Base-by-base conservation (phyloP, 30 jellyfish, hydroid and myxozoan genomes). In the Sanderia malayensis region DNA sequence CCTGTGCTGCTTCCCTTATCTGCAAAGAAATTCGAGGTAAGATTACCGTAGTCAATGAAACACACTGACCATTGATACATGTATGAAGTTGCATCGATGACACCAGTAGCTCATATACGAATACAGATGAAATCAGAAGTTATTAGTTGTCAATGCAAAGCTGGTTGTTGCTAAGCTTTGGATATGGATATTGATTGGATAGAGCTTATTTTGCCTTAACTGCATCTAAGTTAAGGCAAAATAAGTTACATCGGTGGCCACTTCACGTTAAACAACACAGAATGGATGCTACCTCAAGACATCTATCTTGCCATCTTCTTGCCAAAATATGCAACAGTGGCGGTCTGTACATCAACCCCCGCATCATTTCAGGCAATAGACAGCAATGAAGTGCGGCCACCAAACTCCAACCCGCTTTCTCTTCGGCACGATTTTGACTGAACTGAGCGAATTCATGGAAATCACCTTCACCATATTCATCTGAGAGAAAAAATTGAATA, bases 1-100 rank as follows among this genome's bases (percentile, higher is more conserved):
- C 96, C 55, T 85, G 99, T 0, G 95, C 95, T 2, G 99, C 99
- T 61, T 92, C 99, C 11, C 99, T 96, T 4, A 92, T 92, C 98
- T 90, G 46, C 21, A 60, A 70, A 70, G 28, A 55, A 18, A 4
- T 60, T 60, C 10, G 7, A 13, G 46, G 49, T 7, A n/a, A n/a
- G n/a, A n/a, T n/a, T n/a, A n/a, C n/a, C n/a, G n/a, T n/a, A n/a
- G n/a, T n/a, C n/a, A n/a, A n/a, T n/a, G n/a, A n/a, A n/a, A n/a
- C n/a, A n/a, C n/a, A n/a, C n/a, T n/a, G n/a, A n/a, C n/a, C n/a
- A n/a, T n/a, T n/a, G n/a, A n/a, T n/a, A n/a, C n/a, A n/a, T n/a
- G n/a, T n/a, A n/a, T n/a, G n/a, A n/a, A n/a, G n/a, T n/a, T n/a
- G n/a, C n/a, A n/a, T n/a, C n/a, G n/a, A n/a, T n/a, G n/a, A n/a